phyloP scores from a whole-genome alignment of 2,888 invertebrate species.

The Morinoia aosen region DNA sequence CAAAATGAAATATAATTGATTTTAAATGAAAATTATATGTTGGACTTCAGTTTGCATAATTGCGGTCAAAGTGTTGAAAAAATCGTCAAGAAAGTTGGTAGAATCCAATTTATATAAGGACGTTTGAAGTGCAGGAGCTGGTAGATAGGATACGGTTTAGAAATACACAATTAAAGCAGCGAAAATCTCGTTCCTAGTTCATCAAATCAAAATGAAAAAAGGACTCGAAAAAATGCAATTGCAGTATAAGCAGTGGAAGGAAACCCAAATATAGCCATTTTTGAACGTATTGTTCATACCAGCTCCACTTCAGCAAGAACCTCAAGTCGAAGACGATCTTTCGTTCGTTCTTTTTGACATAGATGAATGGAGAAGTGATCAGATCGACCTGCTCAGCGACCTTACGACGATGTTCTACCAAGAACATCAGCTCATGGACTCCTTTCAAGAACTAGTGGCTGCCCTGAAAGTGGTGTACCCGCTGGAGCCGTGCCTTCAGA shows the following conservation, averaged over 20 bases:
- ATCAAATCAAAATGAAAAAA: not conserved
- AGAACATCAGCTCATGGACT: not conserved
- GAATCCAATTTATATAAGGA: not conserved
- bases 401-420: not conserved
- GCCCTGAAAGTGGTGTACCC: constrained; percentile 19
- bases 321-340: not conserved
- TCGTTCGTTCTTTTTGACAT: not conserved
- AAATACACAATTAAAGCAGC: not conserved
- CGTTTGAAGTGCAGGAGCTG: not conserved
- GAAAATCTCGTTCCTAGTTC: not conserved
- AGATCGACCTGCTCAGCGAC: not conserved
- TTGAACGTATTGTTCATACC: not conserved
- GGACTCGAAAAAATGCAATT: not conserved
- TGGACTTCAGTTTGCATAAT: too few relatives aligned
- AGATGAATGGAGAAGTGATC: constrained; percentile 21
- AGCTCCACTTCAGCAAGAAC: constrained; percentile 5
- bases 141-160: not conserved
- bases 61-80: not conserved
- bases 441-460: not conserved
- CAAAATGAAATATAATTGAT: too few relatives aligned
- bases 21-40: too few relatives aligned
- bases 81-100: not conserved
- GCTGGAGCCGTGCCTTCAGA: not conserved
- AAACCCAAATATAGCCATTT: not conserved
- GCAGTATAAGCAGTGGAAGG: not conserved